Conservation (phyloP, 1,140 invertebrate genomes). For the Ptiloglossa arizonensis region DNA sequence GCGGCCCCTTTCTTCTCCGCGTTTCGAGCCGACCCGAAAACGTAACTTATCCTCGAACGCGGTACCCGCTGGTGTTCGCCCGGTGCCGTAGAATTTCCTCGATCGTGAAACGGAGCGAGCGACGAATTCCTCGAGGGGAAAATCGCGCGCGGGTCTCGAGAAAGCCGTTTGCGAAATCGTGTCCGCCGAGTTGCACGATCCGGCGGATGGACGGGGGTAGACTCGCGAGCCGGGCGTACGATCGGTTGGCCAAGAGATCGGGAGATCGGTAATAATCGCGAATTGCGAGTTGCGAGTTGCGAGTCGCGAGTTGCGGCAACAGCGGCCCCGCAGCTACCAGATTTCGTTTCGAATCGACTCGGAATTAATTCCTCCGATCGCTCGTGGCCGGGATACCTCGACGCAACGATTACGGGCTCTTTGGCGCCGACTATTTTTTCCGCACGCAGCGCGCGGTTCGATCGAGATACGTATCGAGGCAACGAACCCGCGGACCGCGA, state of each 20-base stretch:
- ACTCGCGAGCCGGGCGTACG: neutral
- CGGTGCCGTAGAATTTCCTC: no score
- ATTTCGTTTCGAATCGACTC: conserved; percentile 13
- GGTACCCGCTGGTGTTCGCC: no score
- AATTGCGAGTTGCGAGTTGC: no score
- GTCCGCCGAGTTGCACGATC: conserved; percentile 4
- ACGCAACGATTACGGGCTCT: neutral
- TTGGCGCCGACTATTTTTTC: conserved; percentile 10
- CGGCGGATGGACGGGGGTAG: conserved; percentile 4
- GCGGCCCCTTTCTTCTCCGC: neutral
- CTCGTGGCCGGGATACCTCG: neutral
- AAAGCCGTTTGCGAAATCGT: conserved; percentile 33
- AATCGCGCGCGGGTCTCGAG: conserved; percentile 18
- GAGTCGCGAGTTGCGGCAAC: conserved; percentile 36
- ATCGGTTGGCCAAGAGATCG: conserved; percentile 47
- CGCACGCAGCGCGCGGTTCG: neutral
- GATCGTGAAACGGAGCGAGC: conserved; percentile 1
- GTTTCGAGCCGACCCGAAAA: neutral
- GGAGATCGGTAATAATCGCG: conserved; percentile 46
- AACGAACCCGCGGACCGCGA: neutral
- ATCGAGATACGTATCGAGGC: neutral
- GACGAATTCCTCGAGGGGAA: neutral
- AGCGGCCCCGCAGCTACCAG: conserved; percentile 1
- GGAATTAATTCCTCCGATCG: conserved; percentile 8
- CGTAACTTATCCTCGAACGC: no score